Evolutionary conservation across 2,888 invertebrate species (phyloP).

Genomic region (Apotomis turbidana): DNA sequence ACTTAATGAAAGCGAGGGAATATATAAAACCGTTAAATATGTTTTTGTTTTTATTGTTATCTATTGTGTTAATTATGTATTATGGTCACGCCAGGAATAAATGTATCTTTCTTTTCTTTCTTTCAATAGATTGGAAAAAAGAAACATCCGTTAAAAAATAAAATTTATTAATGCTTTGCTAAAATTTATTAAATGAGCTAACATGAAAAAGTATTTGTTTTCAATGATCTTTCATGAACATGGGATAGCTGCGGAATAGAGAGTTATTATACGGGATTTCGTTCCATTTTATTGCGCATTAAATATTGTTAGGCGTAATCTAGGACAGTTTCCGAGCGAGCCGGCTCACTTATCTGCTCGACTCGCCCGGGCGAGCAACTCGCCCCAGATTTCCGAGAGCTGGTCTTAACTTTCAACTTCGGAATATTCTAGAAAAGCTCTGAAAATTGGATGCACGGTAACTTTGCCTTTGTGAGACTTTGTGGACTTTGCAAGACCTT

Average conservation of each 20-base stretch:
- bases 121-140: no score
- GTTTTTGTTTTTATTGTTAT: no score
- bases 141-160: no score
- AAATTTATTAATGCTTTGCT: no score
- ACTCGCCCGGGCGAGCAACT: constrained; percentile 1
- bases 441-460: constrained; percentile 15
- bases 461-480: neutral
- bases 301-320: constrained; percentile 3
- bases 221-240: neutral
- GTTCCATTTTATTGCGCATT: neutral
- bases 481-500: neutral
- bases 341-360: constrained; percentile 8
- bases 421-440: neutral
- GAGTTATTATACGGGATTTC: neutral
- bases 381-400: neutral
- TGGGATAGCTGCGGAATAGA: neutral
- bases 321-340: constrained; percentile 1
- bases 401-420: constrained; percentile 2
- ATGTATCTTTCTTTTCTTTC: no score
- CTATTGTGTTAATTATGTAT: no score
- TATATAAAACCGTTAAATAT: no score
- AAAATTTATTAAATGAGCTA: no score
- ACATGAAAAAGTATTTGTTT: neutral
- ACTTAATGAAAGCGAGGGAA: no score
- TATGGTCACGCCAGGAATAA: no score